Percentiles rank a stretch among this genome's conserved stretches.
phyloP scores from a whole-genome alignment of 2,797 vertebrate species.

The Lacerta agilis region DNA sequence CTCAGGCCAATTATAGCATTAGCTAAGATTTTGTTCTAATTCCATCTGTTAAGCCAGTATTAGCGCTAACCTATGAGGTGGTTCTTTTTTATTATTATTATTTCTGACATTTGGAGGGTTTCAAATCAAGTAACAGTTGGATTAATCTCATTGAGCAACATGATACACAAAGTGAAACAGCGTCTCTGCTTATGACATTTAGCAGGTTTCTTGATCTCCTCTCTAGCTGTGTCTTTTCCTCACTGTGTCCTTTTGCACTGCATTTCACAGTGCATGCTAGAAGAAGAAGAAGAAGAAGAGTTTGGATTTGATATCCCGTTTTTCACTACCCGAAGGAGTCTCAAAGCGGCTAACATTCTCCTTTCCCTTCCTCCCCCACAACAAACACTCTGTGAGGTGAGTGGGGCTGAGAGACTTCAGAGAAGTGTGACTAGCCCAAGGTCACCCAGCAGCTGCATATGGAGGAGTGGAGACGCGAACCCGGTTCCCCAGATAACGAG shows the following conservation, averaged over 20 bases:
- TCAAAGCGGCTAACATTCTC: too few relatives aligned
- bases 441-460: too few relatives aligned
- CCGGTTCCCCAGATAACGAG: too few relatives aligned
- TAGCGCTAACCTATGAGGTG: constrained; percentile 34
- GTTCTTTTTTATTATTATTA: constrained; percentile 46
- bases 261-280: neutral
- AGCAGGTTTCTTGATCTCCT: constrained; percentile 14
- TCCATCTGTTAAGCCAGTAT: constrained; percentile 47
- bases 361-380: too few relatives aligned
- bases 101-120: constrained; percentile 45
- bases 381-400: too few relatives aligned
- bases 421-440: too few relatives aligned
- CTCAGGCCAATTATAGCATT: constrained; percentile 40
- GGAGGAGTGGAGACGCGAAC: too few relatives aligned
- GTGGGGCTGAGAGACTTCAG: too few relatives aligned
- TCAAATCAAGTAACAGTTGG: constrained; percentile 46
- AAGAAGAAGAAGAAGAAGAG: too few relatives aligned
- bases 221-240: constrained; percentile 17
- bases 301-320: too few relatives aligned
- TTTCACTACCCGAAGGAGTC: too few relatives aligned
- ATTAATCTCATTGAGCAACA: constrained; percentile 41
- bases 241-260: neutral
- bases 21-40: constrained; percentile 45
- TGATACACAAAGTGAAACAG: constrained; percentile 42
- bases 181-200: neutral